These are phyloP conservation scores for Phodopus roborovskii DNA, from an alignment of 2,113 vertebrate genomes.

Conservation along the genomic window DNA sequence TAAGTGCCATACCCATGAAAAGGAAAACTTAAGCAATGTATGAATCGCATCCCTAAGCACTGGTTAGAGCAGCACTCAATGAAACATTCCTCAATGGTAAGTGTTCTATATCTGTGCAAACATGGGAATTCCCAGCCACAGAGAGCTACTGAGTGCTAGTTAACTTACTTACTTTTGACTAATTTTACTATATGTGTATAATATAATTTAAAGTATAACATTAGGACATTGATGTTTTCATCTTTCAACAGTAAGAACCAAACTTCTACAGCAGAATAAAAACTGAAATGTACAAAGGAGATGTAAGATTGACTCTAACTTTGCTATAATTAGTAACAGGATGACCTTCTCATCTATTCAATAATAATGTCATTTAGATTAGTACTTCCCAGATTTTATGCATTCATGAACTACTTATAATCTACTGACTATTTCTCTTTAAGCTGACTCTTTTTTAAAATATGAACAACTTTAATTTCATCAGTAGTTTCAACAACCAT, in stretches of 20 bases:
- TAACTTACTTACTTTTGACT: conserved; percentile 13
- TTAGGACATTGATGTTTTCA: neutral
- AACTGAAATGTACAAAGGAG: neutral
- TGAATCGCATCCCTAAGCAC: conserved; percentile 28
- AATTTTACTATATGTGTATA: neutral
- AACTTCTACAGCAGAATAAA: neutral
- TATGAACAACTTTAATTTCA: conserved; percentile 33
- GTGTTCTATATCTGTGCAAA: neutral
- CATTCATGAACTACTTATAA: neutral
- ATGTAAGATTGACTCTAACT: neutral
- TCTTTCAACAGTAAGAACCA: neutral
- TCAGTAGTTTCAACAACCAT: conserved; percentile 16
- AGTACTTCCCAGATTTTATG: conserved; percentile 16
- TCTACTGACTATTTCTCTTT: conserved; percentile 56
- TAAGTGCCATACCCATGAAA: conserved; percentile 43
- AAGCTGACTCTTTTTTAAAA: conserved; percentile 56
- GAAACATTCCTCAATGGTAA: neutral
- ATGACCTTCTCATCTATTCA: neutral
- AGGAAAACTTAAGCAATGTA: conserved; percentile 42
- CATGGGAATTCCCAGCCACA: neutral
- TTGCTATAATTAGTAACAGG: neutral
- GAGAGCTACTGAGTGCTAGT: neutral
- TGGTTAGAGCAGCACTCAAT: neutral
- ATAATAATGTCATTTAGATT: neutral
- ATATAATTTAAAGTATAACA: neutral